These are phyloP conservation scores for Nematopogon swammerdamellus DNA, from an alignment of 2,888 invertebrate species.

Conservation along the genomic window DNA sequence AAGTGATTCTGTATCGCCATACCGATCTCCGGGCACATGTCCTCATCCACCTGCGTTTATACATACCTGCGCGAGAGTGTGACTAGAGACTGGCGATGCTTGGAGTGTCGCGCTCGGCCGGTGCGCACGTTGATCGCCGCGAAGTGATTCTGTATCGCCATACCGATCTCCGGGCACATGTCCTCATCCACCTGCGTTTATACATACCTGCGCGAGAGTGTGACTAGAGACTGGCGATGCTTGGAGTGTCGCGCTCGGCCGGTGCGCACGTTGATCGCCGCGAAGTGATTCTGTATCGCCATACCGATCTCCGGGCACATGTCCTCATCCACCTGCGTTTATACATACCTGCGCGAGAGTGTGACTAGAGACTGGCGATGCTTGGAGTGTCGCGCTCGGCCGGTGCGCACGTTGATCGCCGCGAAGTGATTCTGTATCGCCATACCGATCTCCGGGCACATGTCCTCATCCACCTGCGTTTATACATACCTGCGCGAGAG, in stretches of 20 bases:
- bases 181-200: constrained; percentile 71
- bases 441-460: no score
- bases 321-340: constrained; percentile 71
- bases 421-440: no score
- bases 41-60: constrained; percentile 66
- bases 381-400: no score
- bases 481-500: no score
- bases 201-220: constrained; percentile 67
- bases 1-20: constrained; percentile 88
- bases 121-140: constrained; percentile 78
- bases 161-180: constrained; percentile 79
- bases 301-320: constrained; percentile 81
- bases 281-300: constrained; percentile 86
- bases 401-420: no score
- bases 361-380: no score
- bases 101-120: constrained; percentile 66
- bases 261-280: constrained; percentile 76
- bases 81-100: constrained; percentile 82
- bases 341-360: no score
- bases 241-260: constrained; percentile 73
- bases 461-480: no score
- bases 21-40: constrained; percentile 81
- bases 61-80: constrained; percentile 70
- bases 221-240: constrained; percentile 82
- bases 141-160: constrained; percentile 88